phyloP scores from a whole-genome alignment of 2,797 vertebrate genomes.

The Sebastes oblongus region DNA sequence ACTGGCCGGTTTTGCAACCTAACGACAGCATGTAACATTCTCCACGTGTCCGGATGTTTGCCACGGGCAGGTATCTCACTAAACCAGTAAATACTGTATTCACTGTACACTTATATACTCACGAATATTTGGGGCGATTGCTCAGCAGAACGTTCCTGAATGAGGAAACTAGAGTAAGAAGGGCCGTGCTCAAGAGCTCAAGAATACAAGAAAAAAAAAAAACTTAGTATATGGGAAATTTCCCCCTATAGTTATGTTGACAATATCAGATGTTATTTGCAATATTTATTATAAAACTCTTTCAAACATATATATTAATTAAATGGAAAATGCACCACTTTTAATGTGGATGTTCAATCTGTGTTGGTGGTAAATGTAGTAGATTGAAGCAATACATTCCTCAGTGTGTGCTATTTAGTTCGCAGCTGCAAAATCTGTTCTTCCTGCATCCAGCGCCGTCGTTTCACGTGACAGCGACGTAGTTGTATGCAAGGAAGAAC shows the following conservation, averaged over 20 bases:
- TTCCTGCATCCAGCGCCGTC: not conserved
- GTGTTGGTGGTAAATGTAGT: not conserved
- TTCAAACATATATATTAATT: not conserved
- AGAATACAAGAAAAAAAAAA: not conserved
- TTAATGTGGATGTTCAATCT: not conserved
- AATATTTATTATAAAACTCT: not conserved
- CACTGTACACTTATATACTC: too few species aligned
- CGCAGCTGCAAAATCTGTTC: not conserved
- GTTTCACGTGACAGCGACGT: not conserved
- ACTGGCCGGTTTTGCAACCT: not conserved
- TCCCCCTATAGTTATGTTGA: not conserved
- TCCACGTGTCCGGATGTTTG: not conserved
- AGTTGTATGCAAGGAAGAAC: not conserved
- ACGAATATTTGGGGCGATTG: too few species aligned
- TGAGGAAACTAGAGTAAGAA: too few species aligned
- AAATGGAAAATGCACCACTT: not conserved
- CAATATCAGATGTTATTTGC: not conserved
- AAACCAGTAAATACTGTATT: too few species aligned
- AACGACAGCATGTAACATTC: not conserved
- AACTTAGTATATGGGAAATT: not conserved
- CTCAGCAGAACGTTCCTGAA: too few species aligned
- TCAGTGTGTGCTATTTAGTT: not conserved
- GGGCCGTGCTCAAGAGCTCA: not conserved
- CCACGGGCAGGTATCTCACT: not conserved
- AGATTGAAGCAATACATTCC: not conserved